Conservation (phyloP, 35 echinoderm and acorn worm genomes). For the Lytechinus variegatus region DNA sequence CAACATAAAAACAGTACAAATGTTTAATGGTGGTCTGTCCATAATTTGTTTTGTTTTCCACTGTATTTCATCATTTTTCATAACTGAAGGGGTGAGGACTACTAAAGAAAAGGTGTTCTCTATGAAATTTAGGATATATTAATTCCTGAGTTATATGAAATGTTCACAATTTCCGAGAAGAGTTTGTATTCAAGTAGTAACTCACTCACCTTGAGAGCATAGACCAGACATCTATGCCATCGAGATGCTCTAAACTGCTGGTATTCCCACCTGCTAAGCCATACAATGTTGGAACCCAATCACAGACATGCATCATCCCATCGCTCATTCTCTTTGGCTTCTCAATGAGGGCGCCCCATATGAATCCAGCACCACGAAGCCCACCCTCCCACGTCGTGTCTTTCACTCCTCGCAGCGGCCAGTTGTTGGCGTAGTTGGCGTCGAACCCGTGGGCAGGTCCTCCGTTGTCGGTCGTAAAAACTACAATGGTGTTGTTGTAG, state of each 20-base stretch:
- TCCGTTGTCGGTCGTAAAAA: conserved; percentile 97
- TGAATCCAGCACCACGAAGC: conserved; percentile 73
- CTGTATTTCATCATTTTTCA: no score
- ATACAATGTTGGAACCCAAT: conserved; percentile 74
- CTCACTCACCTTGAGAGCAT: conserved; percentile 70
- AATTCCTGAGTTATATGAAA: no score
- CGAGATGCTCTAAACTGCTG: conserved; percentile 55
- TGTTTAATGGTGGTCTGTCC: no score
- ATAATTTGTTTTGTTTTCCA: no score
- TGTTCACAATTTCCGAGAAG: no score
- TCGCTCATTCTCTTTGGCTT: conserved; percentile 64
- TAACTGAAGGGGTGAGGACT: no score
- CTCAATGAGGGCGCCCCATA: conserved; percentile 77
- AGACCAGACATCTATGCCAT: conserved; percentile 79
- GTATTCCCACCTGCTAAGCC: conserved; percentile 80
- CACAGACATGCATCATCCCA: conserved; percentile 82
- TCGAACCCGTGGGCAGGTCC: conserved; percentile 86
- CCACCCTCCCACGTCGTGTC: conserved; percentile 94
- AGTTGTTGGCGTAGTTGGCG: conserved; percentile 87
- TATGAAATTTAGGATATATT: no score
- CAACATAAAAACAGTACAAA: no score
- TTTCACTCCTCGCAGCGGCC: conserved; percentile 87
- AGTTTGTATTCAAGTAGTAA: no score
- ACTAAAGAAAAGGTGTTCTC: no score
- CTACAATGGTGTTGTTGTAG: conserved; percentile 82